These are phyloP conservation scores for Halichoeres trimaculatus DNA, from an alignment of 2,113 vertebrate species.

Conservation along the genomic window DNA sequence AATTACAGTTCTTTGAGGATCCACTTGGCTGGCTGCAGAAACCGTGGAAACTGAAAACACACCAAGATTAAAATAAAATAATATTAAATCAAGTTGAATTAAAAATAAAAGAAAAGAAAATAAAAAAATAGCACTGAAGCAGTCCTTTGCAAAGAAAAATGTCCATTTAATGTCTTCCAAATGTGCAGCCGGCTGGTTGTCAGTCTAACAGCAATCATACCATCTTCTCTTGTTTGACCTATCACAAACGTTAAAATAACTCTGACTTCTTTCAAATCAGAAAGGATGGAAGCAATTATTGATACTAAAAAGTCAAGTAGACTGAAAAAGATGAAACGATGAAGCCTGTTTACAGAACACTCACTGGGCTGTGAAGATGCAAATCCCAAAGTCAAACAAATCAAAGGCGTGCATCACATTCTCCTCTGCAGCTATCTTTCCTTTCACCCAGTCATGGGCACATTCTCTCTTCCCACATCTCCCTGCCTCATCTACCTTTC, in stretches of 20 bases:
- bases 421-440: constrained; percentile 11
- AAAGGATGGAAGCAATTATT: constrained; percentile 7
- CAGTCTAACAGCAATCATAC: constrained; percentile 11
- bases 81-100: no score
- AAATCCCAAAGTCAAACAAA: constrained; percentile 7
- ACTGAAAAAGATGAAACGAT: constrained; percentile 13
- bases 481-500: constrained; percentile 34
- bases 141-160: no score
- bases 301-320: constrained; percentile 7
- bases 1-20: no score
- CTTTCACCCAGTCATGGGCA: background rate
- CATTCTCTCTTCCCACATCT: background rate
- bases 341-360: constrained; percentile 21
- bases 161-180: no score
- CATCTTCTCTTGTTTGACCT: constrained; percentile 2
- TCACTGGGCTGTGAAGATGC: constrained; percentile 5
- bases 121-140: no score
- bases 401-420: constrained; percentile 16
- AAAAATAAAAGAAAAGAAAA: no score
- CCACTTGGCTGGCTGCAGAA: no score
- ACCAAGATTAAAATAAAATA: no score
- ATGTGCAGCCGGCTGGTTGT: background rate
- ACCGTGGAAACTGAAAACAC: no score
- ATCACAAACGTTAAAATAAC: background rate
- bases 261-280: constrained; percentile 17